Conservation (phyloP, 2,113 vertebrate species). For the Tamias sibiricus region DNA sequence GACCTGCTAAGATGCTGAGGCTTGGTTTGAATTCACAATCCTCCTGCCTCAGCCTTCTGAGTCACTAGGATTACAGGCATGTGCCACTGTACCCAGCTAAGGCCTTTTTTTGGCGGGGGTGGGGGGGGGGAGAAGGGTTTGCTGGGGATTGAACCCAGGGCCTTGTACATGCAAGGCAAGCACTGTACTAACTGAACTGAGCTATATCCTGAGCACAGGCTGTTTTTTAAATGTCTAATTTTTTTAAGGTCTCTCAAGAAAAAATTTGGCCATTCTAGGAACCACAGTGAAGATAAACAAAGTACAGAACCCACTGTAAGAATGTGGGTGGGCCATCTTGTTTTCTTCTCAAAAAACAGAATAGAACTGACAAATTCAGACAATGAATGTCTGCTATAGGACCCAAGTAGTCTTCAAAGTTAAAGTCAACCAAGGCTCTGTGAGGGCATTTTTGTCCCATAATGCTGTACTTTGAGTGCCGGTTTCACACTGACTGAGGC, state of each 20-base stretch:
- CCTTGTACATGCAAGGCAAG: no score
- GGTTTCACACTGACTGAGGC: neutral
- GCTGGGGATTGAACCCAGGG: no score
- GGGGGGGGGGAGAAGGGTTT: no score
- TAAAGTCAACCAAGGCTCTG: neutral
- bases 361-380: neutral
- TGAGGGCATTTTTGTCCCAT: neutral
- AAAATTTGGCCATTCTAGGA: neutral
- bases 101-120: no score
- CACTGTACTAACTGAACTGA: no score
- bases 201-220: no score
- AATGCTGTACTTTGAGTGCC: accelerated
- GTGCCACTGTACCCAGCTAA: no score
- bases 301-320: neutral
- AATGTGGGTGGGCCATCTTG: neutral
- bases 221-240: neutral
- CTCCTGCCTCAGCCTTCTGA: no score
- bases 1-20: no score
- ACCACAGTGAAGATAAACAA: neutral
- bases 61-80: no score
- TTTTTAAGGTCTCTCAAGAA: conserved; percentile 1
- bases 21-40: no score
- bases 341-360: neutral
- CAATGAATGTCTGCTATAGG: neutral
- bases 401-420: neutral